phyloP scores from a whole-genome alignment of 2,113 vertebrate genomes.

The Tyrannus savana region DNA sequence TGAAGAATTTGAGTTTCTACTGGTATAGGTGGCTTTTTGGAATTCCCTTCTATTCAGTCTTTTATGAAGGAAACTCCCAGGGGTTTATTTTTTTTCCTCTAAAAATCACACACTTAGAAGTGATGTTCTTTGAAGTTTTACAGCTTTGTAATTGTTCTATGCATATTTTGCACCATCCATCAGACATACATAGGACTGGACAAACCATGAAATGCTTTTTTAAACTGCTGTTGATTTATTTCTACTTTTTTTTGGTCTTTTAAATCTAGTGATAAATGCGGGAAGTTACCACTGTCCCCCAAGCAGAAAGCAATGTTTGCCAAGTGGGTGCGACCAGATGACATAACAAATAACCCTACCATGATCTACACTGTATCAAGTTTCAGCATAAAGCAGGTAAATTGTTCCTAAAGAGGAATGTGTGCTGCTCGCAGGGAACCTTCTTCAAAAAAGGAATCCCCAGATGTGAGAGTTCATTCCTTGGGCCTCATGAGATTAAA shows the following conservation, averaged over 20 bases:
- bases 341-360: constrained; percentile 91
- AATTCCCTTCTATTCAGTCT: neutral
- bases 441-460: neutral
- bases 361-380: constrained; percentile 99
- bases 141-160: neutral
- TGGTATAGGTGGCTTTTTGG: neutral
- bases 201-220: neutral
- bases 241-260: neutral
- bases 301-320: constrained; percentile 96
- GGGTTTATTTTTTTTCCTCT: neutral
- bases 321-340: constrained; percentile 93
- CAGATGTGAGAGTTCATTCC: neutral
- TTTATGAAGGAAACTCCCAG: neutral
- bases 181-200: neutral
- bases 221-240: neutral
- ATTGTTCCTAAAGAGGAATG: neutral
- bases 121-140: neutral
- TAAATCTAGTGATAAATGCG: constrained; percentile 85
- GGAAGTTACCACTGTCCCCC: constrained; percentile 92
- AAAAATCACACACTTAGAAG: neutral
- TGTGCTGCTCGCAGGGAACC: neutral
- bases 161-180: neutral
- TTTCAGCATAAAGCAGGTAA: constrained; percentile 99
- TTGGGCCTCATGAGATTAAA: neutral
- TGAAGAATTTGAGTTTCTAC: neutral